A percentile compares a stretch with the other conserved stretches of the same genome.
Evolutionary conservation across 35 echinoderm and acorn worm genomes (phyloP).

Genomic region (Ptychodera flava): DNA sequence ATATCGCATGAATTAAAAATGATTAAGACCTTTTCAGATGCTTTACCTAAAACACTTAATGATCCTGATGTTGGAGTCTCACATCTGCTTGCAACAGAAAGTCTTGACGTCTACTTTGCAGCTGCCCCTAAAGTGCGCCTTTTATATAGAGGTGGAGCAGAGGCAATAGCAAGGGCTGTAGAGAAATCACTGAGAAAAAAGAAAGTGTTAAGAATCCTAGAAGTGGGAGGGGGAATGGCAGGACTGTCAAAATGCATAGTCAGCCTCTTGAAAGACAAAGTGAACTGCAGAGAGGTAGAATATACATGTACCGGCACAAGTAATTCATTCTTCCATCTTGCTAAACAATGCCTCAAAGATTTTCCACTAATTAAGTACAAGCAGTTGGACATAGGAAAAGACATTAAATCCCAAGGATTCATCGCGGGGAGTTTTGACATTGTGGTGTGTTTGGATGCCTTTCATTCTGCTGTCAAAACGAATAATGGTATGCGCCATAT

Average conservation of each 20-base stretch:
- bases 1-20: conserved; percentile 59
- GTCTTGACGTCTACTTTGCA: conserved; percentile 75
- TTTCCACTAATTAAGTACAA: conserved; percentile 86
- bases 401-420: conserved; percentile 72
- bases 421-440: conserved; percentile 73
- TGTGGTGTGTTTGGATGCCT: conserved; percentile 83
- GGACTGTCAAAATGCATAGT: conserved; percentile 75
- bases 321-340: conserved; percentile 89
- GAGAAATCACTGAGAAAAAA: conserved; percentile 54
- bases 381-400: conserved; percentile 85
- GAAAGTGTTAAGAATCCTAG: conserved; percentile 63
- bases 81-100: conserved; percentile 63
- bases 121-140: conserved; percentile 67
- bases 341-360: conserved; percentile 31
- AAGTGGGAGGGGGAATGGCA: conserved; percentile 84
- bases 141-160: conserved; percentile 70
- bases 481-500: conserved; percentile 52
- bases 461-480: too few relatives aligned
- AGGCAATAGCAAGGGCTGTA: conserved; percentile 58
- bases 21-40: conserved; percentile 64
- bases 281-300: conserved; percentile 59
- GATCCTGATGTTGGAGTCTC: conserved; percentile 68
- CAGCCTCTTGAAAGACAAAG: conserved; percentile 48
- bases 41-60: conserved; percentile 65
- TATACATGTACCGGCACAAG: conserved; percentile 93